A percentile compares a stretch with the other conserved stretches of the same genome.
Conservation (phyloP, 1,140 invertebrate species). For the Ctenoplectra terminalis region DNA sequence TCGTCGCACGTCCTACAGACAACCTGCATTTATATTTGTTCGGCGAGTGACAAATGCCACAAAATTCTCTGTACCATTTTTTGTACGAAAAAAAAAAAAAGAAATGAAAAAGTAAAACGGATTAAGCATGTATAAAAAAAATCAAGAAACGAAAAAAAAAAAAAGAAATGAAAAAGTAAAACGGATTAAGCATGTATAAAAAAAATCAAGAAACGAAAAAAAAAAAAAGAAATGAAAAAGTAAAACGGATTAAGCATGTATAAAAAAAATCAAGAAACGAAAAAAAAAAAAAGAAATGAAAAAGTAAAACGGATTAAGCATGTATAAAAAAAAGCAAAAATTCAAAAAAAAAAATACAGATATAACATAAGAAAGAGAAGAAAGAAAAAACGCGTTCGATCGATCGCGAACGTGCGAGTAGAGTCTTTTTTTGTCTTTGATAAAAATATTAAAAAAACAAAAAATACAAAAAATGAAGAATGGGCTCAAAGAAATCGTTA, state of each 20-base stretch:
- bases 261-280: background rate
- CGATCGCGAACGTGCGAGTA: constrained; percentile 64
- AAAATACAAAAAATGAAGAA: constrained; percentile 48
- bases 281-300: background rate
- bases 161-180: background rate
- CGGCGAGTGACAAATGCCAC: constrained; percentile 50
- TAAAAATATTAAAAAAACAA: constrained; percentile 8
- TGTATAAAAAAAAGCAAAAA: background rate
- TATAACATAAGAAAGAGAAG: background rate
- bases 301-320: no score
- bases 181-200: no score
- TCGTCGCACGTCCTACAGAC: constrained; percentile 59
- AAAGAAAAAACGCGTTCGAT: constrained; percentile 61
- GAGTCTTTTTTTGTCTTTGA: constrained; percentile 11
- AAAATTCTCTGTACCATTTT: constrained; percentile 1
- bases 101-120: no score
- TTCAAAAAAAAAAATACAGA: background rate
- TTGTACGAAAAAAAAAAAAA: background rate
- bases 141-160: background rate
- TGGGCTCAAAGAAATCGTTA: constrained; percentile 52
- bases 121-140: background rate
- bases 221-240: background rate
- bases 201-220: background rate
- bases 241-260: no score
- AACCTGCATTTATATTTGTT: constrained; percentile 49